A percentile compares a stretch with the other conserved stretches of the same genome.
phyloP scores from a whole-genome alignment of 2,888 invertebrate genomes.

The Ryuthela nishihirai region DNA sequence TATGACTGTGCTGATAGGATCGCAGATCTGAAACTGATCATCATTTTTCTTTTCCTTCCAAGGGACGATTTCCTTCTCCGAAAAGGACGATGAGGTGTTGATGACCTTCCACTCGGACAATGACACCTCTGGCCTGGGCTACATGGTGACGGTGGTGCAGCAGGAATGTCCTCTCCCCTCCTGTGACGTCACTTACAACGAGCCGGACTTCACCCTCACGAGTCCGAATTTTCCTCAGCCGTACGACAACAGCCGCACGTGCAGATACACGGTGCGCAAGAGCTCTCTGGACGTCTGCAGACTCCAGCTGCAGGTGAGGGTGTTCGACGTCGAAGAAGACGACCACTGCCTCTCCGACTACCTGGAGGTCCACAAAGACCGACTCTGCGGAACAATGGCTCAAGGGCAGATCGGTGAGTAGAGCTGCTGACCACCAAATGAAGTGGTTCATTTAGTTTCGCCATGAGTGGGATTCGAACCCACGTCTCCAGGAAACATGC shows the following conservation, averaged over 20 bases:
- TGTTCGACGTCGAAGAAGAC: slow-evolving; percentile 34
- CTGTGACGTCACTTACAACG: slow-evolving; percentile 20
- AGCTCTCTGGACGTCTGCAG: slow-evolving; percentile 23
- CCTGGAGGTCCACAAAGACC: slow-evolving; percentile 12
- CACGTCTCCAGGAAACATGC: too few relatives aligned
- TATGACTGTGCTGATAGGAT: too few relatives aligned
- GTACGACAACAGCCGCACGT: slow-evolving; percentile 32
- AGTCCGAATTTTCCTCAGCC: slow-evolving; percentile 30
- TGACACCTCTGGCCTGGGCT: slow-evolving; percentile 27
- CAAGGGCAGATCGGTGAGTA: slow-evolving; percentile 35
- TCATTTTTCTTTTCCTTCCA: neutral
- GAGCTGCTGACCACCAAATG: too few relatives aligned
- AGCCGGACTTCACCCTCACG: slow-evolving; percentile 16
- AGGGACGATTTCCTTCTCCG: slow-evolving; percentile 31
- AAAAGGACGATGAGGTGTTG: slow-evolving; percentile 23
- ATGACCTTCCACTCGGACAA: slow-evolving; percentile 40
- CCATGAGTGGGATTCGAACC: too few relatives aligned
- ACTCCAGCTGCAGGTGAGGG: slow-evolving; percentile 20
- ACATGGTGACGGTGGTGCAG: slow-evolving; percentile 39
- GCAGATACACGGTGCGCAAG: slow-evolving; percentile 26
- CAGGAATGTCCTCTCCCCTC: slow-evolving; percentile 33
- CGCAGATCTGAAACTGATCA: too few relatives aligned
- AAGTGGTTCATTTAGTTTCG: too few relatives aligned
- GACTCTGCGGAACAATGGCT: slow-evolving; percentile 27
- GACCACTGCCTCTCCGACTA: slow-evolving; percentile 24